Evolutionary conservation across 2,113 vertebrate genomes (phyloP).

Genomic region (Cnemophilus loriae): DNA sequence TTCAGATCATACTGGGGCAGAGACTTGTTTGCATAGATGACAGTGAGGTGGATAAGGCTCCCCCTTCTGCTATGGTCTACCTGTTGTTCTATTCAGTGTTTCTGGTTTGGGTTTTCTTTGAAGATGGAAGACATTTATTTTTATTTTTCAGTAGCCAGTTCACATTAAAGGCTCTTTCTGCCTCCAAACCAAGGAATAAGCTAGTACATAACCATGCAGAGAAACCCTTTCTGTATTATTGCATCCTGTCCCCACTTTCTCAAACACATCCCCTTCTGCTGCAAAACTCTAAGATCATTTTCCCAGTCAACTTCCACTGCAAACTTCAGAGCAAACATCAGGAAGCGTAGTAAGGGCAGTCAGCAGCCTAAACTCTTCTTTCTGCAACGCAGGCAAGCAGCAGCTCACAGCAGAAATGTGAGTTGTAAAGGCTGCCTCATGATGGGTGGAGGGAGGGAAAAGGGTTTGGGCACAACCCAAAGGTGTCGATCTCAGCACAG

Average conservation of each 20-base stretch:
- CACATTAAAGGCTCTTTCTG: background rate
- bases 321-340: background rate
- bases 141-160: background rate
- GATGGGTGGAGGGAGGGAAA: background rate
- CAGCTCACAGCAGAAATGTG: background rate
- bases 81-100: background rate
- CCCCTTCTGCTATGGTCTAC: background rate
- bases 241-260: background rate
- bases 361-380: background rate
- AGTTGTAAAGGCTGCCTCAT: background rate
- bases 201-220: background rate
- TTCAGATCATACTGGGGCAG: background rate
- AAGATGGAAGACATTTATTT: background rate
- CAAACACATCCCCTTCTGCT: background rate
- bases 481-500: background rate
- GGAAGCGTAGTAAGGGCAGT: accelerated
- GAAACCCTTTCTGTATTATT: background rate
- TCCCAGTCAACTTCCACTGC: background rate
- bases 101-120: background rate
- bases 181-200: background rate
- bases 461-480: background rate
- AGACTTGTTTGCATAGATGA: background rate
- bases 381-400: background rate
- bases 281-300: background rate
- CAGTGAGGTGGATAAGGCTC: background rate